These are phyloP conservation scores for Semicossyphus pulcher DNA, from an alignment of 2,113 vertebrate genomes.

Conservation along the genomic window DNA sequence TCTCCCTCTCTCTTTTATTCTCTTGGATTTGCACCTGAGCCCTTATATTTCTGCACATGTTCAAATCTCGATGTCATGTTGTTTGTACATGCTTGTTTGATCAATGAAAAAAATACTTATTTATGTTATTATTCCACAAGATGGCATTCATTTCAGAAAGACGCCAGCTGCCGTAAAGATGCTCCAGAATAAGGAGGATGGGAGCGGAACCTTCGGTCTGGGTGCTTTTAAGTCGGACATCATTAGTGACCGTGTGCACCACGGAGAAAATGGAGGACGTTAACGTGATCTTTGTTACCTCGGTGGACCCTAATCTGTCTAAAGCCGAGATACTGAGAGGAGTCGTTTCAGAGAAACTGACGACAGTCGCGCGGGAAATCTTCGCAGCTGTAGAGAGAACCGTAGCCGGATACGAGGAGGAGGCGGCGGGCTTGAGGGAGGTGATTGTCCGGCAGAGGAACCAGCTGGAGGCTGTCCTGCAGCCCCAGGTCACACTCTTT, in stretches of 20 bases:
- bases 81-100: too few species aligned
- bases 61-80: too few species aligned
- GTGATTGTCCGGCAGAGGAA: constrained; percentile 37
- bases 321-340: constrained; percentile 15
- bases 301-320: not conserved
- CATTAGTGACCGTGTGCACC: not conserved
- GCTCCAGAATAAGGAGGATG: too few species aligned
- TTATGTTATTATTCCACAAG: too few species aligned
- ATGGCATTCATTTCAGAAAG: too few species aligned
- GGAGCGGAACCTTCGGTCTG: too few species aligned
- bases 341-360: constrained; percentile 32
- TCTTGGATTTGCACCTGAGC: too few species aligned
- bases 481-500: not conserved
- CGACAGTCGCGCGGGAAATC: constrained; percentile 37
- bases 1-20: too few species aligned
- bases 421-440: constrained; percentile 20
- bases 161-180: too few species aligned
- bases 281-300: not conserved
- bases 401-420: constrained; percentile 45
- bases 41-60: too few species aligned
- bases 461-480: constrained; percentile 34
- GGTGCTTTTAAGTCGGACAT: not conserved
- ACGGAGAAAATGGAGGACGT: not conserved
- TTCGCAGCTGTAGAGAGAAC: constrained; percentile 38
- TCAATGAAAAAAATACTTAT: too few species aligned